Base-by-base conservation (phyloP, 2,113 vertebrate species). In the Zosterops hypoxanthus region DNA sequence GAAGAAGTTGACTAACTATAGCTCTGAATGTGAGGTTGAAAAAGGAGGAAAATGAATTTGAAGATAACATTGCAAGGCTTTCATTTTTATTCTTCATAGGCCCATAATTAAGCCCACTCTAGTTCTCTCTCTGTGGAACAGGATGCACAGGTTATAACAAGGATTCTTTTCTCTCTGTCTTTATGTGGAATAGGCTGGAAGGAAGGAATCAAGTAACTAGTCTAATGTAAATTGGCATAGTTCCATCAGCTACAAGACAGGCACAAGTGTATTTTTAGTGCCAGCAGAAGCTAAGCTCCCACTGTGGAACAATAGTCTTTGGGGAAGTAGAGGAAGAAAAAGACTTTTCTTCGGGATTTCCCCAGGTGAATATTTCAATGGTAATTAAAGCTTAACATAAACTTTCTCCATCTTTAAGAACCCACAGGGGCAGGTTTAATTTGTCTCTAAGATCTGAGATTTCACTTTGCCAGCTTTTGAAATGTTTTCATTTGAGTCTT, bases 201-300 rank as follows among this genome's bases (percentile, higher is more conserved):
- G 95, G 96, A 96, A 96, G 90, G 95, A 96, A 90, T 96, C 95
- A 84, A 95, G 92, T 97, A 88, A 91, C 94, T 78, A 47, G 83
- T 86, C 44, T 95, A 96, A 97, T 96, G 92, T 93, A 95, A 94
- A 73, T 18, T 97, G 96, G 96, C 95, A 80, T 17, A 59, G 76
- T 18, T 96, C 93, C 93, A 95, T 64, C 2, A 1, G 73, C 88
- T 94, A 47, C 80, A 82, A 76, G 92, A 63, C 52, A 92, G 71
- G 87, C 90, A 60, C 47, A 75, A 95, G 76, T 64, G 65, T 96
- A 95, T 95, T 97, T 97, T 97, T 96, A 96, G 94, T 68, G 60
- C 88, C 57, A 86, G 90, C 21, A 83, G 63, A 86, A 90, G 64
- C 50, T 77, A 42, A 94, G 59, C 49, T 88, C 28, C 46, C 31